Percentiles rank a stretch among this genome's conserved stretches.
Evolutionary conservation across 1,140 invertebrate species (phyloP).

Genomic region (Armadillidium nasatum): DNA sequence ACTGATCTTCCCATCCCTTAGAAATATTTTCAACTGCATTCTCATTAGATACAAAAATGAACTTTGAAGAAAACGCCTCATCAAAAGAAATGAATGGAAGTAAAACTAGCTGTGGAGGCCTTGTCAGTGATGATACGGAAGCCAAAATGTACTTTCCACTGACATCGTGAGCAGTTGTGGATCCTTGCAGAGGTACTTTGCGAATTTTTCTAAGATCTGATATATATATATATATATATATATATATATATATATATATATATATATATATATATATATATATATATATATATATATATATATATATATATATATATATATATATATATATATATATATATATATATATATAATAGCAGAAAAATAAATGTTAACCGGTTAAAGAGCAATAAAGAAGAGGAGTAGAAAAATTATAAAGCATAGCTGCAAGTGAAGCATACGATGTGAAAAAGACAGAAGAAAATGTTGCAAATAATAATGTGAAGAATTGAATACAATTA

Average conservation of each 20-base stretch:
- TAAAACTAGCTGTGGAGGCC: background rate
- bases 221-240: conserved; percentile 5
- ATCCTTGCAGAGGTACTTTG: no score
- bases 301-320: background rate
- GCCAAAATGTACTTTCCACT: no score
- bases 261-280: conserved; percentile 19
- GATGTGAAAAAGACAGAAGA: no score
- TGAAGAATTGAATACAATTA: no score
- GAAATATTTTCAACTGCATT: background rate
- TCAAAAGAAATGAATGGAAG: background rate
- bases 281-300: conserved; percentile 1
- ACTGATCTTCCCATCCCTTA: background rate
- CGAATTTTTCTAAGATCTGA: no score
- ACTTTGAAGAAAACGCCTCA: background rate
- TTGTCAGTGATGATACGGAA: no score
- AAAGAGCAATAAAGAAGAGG: no score
- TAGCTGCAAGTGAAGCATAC: no score
- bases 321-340: conserved; percentile 21
- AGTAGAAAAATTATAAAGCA: no score
- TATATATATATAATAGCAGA: conserved; percentile 18
- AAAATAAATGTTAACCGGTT: no score
- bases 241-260: conserved; percentile 17
- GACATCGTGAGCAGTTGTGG: no score
- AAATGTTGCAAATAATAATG: no score
- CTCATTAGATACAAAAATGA: background rate